phyloP scores from a whole-genome alignment of 1,140 invertebrate genomes.

The Bombus soroeensis region DNA sequence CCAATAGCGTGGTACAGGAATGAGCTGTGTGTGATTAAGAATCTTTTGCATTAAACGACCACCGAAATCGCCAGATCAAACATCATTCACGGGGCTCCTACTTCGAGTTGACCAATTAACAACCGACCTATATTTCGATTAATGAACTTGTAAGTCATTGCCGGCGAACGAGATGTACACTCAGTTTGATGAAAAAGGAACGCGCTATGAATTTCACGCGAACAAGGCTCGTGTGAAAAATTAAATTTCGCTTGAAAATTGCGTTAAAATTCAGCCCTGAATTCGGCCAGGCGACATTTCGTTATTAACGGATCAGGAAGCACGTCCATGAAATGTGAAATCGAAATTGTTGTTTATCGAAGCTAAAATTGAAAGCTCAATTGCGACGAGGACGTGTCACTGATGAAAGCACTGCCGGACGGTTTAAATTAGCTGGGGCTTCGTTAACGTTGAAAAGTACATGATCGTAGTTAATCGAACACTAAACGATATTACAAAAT shows the following conservation, averaged over 20 bases:
- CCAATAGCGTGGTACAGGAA: too few species aligned
- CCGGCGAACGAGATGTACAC: not conserved
- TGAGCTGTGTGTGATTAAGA: too few species aligned
- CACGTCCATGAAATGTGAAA: constrained; percentile 27
- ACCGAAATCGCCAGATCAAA: too few species aligned
- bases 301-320: constrained; percentile 33
- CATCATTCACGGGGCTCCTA: not conserved
- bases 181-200: not conserved
- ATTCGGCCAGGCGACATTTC: constrained; percentile 9
- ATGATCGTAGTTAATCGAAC: not conserved
- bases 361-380: constrained; percentile 36
- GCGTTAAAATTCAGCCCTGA: constrained; percentile 21
- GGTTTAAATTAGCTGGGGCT: constrained; percentile 1
- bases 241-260: not conserved
- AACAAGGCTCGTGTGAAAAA: constrained; percentile 6
- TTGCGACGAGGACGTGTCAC: not conserved
- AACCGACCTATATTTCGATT: not conserved
- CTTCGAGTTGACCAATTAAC: not conserved
- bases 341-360: constrained; percentile 35
- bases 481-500: not conserved
- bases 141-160: not conserved
- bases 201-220: not conserved
- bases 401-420: constrained; percentile 4
- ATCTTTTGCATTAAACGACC: too few species aligned
- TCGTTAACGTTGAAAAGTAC: constrained; percentile 11